Evolutionary conservation across 2,797 vertebrate species (phyloP).

Genomic region (Centropyge bicolor): DNA sequence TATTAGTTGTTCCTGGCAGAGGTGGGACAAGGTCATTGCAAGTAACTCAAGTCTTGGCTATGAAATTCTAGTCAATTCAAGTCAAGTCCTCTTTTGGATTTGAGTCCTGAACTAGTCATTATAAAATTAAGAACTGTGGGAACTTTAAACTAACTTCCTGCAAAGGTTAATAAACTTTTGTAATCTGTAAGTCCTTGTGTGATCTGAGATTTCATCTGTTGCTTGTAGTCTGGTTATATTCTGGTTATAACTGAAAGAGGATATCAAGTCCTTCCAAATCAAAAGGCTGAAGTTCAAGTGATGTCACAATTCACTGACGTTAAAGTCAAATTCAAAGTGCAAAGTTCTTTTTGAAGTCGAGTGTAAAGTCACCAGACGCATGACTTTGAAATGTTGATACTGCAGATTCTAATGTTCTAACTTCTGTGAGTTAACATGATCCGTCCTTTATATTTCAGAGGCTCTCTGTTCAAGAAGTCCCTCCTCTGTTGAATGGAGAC

Average conservation of each 20-base stretch:
- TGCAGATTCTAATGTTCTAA: not conserved
- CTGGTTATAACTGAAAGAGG: not conserved
- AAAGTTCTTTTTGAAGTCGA: not conserved
- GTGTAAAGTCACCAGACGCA: not conserved
- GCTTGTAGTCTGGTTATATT: too few relatives aligned
- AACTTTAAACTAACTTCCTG: not conserved
- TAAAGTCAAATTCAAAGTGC: not conserved
- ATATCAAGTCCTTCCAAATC: not conserved
- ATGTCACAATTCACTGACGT: too few relatives aligned
- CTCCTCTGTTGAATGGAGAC: slow-evolving; percentile 87
- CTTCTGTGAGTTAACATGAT: slow-evolving; percentile 1
- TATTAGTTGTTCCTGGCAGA: slow-evolving; percentile 1
- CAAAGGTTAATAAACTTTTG: too few relatives aligned
- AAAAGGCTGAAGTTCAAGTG: too few relatives aligned
- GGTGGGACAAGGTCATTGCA: not conserved
- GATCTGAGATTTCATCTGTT: too few relatives aligned
- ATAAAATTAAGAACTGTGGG: not conserved
- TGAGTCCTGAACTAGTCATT: not conserved
- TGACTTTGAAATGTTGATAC: not conserved
- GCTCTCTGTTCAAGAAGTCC: slow-evolving; percentile 88
- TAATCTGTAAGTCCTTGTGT: too few relatives aligned
- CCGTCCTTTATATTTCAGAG: slow-evolving; percentile 75
- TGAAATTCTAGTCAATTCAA: not conserved
- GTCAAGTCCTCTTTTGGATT: slow-evolving; percentile 1
- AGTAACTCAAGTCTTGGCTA: not conserved